Base-by-base conservation (phyloP, 2,797 vertebrate genomes). In the Siniperca undulata region DNA sequence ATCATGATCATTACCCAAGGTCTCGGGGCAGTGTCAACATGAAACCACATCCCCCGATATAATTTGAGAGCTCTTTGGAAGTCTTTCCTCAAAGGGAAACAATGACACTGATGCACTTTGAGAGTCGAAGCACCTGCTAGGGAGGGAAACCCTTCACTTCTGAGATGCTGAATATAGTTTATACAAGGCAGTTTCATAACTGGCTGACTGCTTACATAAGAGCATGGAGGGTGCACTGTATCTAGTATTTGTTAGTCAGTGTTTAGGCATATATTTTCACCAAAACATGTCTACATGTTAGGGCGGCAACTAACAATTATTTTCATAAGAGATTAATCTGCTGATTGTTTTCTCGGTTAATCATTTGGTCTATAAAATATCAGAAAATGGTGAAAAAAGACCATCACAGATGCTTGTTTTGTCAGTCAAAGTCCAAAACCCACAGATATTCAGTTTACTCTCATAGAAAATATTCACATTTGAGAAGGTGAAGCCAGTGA, bases 1-100 rank as follows among this genome's bases (percentile, higher is more conserved):
- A 84, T 88, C 84, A 42, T 74, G 80, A 94, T 94, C 94, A 94
- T 94, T 93, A 94, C 79, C 76, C 77, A 53, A 87, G 89, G 90
- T 91, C 83, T 92, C 46, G 34, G 92, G 90, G 89, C 92, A 91
- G 82, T 74, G 71, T 88, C 91, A 86, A 93, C 92, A 88, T 70
- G 83, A 91, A 91, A 90, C 89, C 86, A 87, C 89, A 92, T 83
- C 81, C 78, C 80, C 65, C 70, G 68, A 82, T 87, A 84, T 90
- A 83, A 91, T 93, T 89, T 84, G 77, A 90, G 90, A 86, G 87
- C 87, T 89, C 91, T 90, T 92, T 89, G 86, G 80, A 91, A 90
- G 86, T 89, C 88, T 90, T 83, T 88, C 77, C 91, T 94, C 86
- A 89, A 93, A 93, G 89, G 87, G 76, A 88, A 87, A 89, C 90